Evolutionary conservation across 2,113 vertebrate species (phyloP), one percentile per base, ranked within the genome.

Genomic region (Prionailurus viverrinus): DNA sequence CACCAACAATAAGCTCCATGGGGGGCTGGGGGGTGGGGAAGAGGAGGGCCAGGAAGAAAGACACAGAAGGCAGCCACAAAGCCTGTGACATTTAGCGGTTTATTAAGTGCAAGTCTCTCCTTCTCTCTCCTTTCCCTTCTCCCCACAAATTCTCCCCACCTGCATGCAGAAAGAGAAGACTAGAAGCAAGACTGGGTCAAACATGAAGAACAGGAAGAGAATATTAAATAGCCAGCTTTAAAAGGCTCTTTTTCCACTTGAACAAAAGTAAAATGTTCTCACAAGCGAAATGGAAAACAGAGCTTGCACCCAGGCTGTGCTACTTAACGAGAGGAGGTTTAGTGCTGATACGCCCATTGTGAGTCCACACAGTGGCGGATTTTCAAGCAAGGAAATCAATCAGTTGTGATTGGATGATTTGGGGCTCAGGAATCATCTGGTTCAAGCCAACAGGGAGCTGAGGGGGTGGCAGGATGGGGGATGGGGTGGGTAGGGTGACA

Each of bases 191-290:
- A 68, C 4, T 79, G 68, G 97, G 88, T 96, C 91, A 83, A 85
- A 94, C 85, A 93, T 61, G 90, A 97, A 90, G 65, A 88, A 90
- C 71, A 91, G n/a, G 84, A 90, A 88, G 58, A 89, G 96, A 96
- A 95, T 94, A 97, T 76, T 95, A 94, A 98, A 93, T 21, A 98
- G 91, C 96, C 87, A 82, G 78, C 48, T 91, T 71, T 58, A 89
- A 88, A 96, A 82, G 90, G 84, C 81, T 97, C 96, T 81, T 95
- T 97, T 94, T 97, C 94, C 92, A 66, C 66, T 85, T 23, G 8
- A 97, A 97, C 95, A 97, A 97, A 97, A 97, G 93, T 80, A 97
- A 96, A 95, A 94, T 3, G 25, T 89, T 94, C 96, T 96, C 84
- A 74, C 90, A 96, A 96, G 96, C 71, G 31, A 78, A 94, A 95